A percentile compares a stretch with the other conserved stretches of the same genome.
Conservation (phyloP, 1,140 invertebrate species). For the Drosophila kepulauana region DNA sequence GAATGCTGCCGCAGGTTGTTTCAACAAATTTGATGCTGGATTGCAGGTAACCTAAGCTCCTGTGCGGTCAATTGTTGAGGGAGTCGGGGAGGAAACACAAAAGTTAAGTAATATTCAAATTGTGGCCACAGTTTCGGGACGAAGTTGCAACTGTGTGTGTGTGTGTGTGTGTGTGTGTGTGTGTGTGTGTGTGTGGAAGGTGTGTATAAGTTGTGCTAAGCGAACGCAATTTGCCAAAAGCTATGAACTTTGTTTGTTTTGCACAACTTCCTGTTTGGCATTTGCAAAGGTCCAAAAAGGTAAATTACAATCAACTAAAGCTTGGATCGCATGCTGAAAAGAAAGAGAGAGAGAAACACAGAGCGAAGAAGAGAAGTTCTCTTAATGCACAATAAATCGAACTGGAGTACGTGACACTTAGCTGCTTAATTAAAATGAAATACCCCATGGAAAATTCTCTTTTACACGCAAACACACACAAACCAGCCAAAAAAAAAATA, state of each 20-base stretch:
- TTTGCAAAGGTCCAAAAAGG: not conserved
- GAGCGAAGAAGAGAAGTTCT: not conserved
- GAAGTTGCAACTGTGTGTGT: conserved; percentile 42
- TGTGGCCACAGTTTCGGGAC: conserved; percentile 30
- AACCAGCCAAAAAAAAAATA: conserved; percentile 4
- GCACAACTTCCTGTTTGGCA: conserved; percentile 13
- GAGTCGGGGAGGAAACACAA: conserved; percentile 7
- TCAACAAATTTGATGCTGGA: conserved; percentile 34
- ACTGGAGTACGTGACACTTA: conserved; percentile 70
- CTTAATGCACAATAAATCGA: conserved; percentile 71
- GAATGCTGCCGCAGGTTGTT: conserved; percentile 46
- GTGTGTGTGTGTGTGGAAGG: conserved; percentile 17
- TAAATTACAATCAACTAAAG: conserved; percentile 58
- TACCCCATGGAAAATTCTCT: conserved; percentile 57
- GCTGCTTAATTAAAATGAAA: conserved; percentile 77
- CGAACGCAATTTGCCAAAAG: conserved; percentile 24
- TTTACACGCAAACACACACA: conserved; percentile 33
- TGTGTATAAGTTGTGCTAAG: conserved; percentile 42
- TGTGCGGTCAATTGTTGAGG: conserved; percentile 10
- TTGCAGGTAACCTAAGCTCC: conserved; percentile 33
- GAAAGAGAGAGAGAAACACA: not conserved
- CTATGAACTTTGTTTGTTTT: conserved; percentile 23
- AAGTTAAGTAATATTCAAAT: conserved; percentile 62
- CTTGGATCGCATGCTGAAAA: conserved; percentile 1
- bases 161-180: conserved; percentile 16